Conservation (phyloP, 2,888 invertebrate genomes). For the Phymatocera aterrima region DNA sequence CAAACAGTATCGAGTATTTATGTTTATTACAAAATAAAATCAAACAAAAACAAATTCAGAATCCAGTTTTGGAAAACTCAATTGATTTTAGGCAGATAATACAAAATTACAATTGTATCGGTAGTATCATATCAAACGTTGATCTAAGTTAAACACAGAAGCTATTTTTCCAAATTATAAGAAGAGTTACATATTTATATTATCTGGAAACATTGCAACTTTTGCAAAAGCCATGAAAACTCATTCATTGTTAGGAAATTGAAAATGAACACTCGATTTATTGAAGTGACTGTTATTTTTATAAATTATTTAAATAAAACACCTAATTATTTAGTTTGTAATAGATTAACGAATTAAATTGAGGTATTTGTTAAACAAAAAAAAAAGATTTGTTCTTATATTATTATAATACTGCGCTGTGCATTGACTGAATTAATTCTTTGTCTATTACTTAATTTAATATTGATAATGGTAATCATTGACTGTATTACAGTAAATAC, state of each 20-base stretch:
- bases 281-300: slow-evolving; percentile 34
- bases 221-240: neutral
- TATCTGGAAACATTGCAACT: neutral
- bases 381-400: neutral
- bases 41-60: no score
- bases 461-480: neutral
- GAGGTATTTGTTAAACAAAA: slow-evolving; percentile 27
- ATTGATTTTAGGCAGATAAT: neutral
- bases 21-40: no score
- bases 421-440: slow-evolving; percentile 33
- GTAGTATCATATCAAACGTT: no score
- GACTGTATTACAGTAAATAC: neutral
- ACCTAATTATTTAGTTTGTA: slow-evolving; percentile 45
- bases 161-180: no score
- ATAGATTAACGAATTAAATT: slow-evolving; percentile 38
- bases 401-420: slow-evolving; percentile 12
- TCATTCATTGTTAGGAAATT: slow-evolving; percentile 15
- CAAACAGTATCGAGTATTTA: slow-evolving; percentile 38
- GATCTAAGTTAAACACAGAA: no score
- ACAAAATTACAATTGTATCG: no score
- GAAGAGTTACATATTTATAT: no score
- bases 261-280: slow-evolving; percentile 43
- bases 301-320: slow-evolving; percentile 45
- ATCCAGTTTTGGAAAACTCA: neutral
- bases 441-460: slow-evolving; percentile 9